These are phyloP conservation scores for Agapostemon virescens DNA, from an alignment of 2,888 invertebrate genomes.

Conservation along the genomic window DNA sequence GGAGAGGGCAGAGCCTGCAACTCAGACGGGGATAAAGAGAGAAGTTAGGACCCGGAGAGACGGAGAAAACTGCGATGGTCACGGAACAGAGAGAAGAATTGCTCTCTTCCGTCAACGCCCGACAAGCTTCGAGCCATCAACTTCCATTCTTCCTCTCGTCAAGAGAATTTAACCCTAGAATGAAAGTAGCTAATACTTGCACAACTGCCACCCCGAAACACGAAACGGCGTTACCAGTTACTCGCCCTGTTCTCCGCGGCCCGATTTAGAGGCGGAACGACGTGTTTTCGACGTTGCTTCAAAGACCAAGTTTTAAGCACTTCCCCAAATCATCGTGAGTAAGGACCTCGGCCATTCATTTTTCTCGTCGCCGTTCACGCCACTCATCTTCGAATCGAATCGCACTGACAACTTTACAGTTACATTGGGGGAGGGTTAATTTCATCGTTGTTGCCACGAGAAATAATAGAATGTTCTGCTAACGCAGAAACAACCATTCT, in stretches of 20 bases:
- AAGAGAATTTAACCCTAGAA: slow-evolving; percentile 57
- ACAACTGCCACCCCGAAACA: slow-evolving; percentile 14
- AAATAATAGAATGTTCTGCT: no score
- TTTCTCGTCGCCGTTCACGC: no score
- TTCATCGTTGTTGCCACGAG: no score
- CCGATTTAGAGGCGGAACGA: background rate
- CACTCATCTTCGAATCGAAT: no score
- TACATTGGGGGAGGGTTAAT: no score
- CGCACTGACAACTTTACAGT: no score
- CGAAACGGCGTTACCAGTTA: slow-evolving; percentile 1
- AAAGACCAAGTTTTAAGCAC: background rate
- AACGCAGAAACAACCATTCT: no score
- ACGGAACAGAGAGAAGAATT: slow-evolving; percentile 49
- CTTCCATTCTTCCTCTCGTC: slow-evolving; percentile 53
- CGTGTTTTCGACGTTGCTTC: background rate
- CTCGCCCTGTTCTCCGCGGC: background rate
- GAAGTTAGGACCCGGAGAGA: slow-evolving; percentile 42
- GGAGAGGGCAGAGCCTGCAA: slow-evolving; percentile 21
- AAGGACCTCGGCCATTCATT: background rate
- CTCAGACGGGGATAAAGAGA: slow-evolving; percentile 27
- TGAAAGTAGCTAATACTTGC: slow-evolving; percentile 46
- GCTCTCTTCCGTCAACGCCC: slow-evolving; percentile 54
- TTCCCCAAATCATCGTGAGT: background rate
- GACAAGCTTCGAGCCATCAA: slow-evolving; percentile 54
- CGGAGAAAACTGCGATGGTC: slow-evolving; percentile 54